Conservation (phyloP, 2,888 invertebrate species). For the Muschampia plurimacula region DNA sequence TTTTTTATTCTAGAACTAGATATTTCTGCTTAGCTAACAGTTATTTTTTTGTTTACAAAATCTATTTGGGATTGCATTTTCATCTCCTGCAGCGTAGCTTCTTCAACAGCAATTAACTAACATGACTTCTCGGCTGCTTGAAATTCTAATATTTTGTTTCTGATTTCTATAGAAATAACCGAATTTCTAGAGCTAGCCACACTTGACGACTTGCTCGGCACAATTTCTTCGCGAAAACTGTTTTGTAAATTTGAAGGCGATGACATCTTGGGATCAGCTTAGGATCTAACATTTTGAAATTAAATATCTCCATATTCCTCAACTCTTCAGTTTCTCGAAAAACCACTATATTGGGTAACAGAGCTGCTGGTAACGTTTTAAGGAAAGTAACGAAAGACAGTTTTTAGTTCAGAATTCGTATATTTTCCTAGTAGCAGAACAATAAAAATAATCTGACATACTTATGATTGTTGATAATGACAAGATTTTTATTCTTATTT, state of each 20-base stretch:
- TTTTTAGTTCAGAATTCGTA: too few species aligned
- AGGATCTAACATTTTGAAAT: background rate
- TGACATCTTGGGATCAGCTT: background rate
- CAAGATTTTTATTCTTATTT: too few species aligned
- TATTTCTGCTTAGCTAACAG: background rate
- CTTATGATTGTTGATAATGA: too few species aligned
- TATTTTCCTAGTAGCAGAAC: too few species aligned
- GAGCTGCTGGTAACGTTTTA: too few species aligned
- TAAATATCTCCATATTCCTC: background rate
- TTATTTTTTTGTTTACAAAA: conserved; percentile 3
- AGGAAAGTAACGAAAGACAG: too few species aligned
- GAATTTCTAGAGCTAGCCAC: background rate
- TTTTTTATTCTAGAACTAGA: background rate
- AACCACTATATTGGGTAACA: background rate
- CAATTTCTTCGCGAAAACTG: background rate
- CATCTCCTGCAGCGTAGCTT: background rate
- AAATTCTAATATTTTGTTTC: background rate
- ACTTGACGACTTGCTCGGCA: background rate
- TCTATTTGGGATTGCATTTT: background rate
- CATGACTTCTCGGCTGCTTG: background rate
- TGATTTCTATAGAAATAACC: background rate
- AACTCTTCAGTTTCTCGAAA: background rate
- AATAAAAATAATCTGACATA: too few species aligned
- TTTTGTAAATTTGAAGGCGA: background rate
- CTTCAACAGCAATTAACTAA: background rate